Evolutionary conservation across 2,888 invertebrate species (phyloP), one percentile per base, ranked within the genome.

Genomic region (Yponomeuta cagnagella): DNA sequence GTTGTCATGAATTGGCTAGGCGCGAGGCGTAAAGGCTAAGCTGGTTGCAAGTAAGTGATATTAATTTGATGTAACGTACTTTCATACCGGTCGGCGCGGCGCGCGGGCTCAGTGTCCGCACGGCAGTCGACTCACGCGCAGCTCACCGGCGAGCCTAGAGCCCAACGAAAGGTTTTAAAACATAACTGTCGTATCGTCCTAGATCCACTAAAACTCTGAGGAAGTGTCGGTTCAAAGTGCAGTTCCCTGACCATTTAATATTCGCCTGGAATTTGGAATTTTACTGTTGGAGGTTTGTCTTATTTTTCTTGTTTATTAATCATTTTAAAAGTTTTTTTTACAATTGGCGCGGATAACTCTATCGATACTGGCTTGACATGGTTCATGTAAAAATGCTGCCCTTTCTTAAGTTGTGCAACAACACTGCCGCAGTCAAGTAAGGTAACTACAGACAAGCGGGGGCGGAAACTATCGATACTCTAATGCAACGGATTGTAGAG

Each of bases 61-160:
- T 87, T 87, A 87, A 86, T 86, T 85, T 82, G 84, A 81, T 80
- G 81, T 81, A 83, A 81, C 82, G 83, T 80, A 89, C 89, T 90
- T 90, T 90, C 89, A 82, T 84, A 83, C 80, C 81, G 84, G 85
- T 37, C 48, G 63, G 58, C 58, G 43, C 48, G 52, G 23, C 6
- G 70, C 65, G 77, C 75, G 76, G 77, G 77, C 82, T 52, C 87
- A 88, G 87, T 88, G 82, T 76, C 78, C 78, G 81, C 77, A 79
- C 80, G 81, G 82, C 82, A 82, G 86, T 80, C 84, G 86, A 78
- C 84, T 81, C 83, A 76, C 74, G 83, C 86, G 87, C 89, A 83
- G 77, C 80, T 43, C 43, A 43, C 52, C n/a, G 10, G 48, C 69
- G 12, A 48, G 31, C 30, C 52, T n/a, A 23, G 67, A 9, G 64